These are phyloP conservation scores for Cygnus buccinator DNA, from an alignment of 2,113 vertebrate species.

Conservation along the genomic window DNA sequence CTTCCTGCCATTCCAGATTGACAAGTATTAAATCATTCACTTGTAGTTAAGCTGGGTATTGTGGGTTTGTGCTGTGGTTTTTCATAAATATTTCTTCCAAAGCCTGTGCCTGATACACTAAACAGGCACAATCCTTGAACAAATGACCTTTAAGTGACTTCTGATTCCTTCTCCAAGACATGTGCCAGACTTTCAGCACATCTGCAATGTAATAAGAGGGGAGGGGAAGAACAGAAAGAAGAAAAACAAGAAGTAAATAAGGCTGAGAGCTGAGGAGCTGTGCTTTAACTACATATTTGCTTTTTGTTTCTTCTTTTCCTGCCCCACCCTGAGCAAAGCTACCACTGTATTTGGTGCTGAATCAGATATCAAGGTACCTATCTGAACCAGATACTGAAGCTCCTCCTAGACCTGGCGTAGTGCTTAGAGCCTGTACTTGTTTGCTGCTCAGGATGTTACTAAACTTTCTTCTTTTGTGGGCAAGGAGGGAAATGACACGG, in stretches of 20 bases:
- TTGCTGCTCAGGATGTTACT: slow-evolving; percentile 52
- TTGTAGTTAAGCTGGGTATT: background rate
- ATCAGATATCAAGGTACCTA: background rate
- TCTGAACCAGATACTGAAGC: background rate
- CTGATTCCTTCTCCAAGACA: background rate
- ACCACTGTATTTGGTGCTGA: background rate
- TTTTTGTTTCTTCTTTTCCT: slow-evolving; percentile 11
- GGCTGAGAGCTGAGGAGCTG: background rate
- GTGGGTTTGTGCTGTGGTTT: background rate
- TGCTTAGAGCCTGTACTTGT: background rate
- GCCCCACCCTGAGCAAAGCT: slow-evolving; percentile 36
- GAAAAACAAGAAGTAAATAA: background rate
- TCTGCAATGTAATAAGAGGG: background rate
- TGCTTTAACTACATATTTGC: background rate
- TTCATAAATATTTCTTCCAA: background rate
- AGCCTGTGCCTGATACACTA: background rate
- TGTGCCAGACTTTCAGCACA: background rate
- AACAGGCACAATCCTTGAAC: background rate
- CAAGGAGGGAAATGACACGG: slow-evolving; percentile 9
- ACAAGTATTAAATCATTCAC: background rate
- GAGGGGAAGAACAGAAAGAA: background rate
- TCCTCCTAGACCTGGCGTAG: background rate
- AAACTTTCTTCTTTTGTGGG: background rate
- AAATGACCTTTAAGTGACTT: background rate
- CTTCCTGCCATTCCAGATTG: background rate